Conservation (phyloP, 2,888 invertebrate species). For the Pollenia griseotomentosa region DNA sequence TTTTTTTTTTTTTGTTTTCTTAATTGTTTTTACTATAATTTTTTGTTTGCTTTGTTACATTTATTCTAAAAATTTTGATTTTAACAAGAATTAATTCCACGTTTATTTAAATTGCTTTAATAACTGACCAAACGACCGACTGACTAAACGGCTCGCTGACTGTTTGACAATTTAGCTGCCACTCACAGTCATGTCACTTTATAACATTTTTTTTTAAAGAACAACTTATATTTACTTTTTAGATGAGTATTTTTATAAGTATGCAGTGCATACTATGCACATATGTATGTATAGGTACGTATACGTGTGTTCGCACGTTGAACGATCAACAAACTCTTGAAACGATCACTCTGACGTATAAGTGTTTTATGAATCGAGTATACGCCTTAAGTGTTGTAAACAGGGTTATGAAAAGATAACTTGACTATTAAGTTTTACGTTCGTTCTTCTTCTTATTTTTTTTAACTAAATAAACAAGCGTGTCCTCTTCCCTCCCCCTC, state of each 20-base stretch:
- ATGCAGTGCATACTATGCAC: not conserved
- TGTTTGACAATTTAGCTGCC: conserved; percentile 17
- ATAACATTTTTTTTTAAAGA: not conserved
- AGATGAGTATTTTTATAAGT: not conserved
- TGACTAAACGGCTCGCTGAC: not conserved
- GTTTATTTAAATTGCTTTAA: not conserved
- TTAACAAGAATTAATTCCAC: conserved; percentile 6
- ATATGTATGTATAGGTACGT: not conserved
- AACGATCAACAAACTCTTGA: conserved; percentile 25
- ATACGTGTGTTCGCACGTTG: not conserved
- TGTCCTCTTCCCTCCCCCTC: not conserved
- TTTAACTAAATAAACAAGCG: conserved; percentile 37
- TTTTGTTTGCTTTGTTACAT: not conserved
- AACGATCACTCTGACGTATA: conserved; percentile 62
- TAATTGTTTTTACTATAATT: not conserved
- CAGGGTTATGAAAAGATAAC: conserved; percentile 55
- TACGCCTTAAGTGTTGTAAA: conserved; percentile 55
- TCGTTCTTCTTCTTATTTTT: not conserved
- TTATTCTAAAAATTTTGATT: not conserved
- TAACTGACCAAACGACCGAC: not conserved
- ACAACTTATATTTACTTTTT: conserved; percentile 11
- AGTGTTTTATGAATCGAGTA: conserved; percentile 57
- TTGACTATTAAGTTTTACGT: conserved; percentile 31
- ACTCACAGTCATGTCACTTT: conserved; percentile 3
- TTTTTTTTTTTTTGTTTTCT: not conserved